A percentile compares a stretch with the other conserved stretches of the same genome.
These are phyloP conservation scores for Hydrotaea cyrtoneurina DNA, from an alignment of 2,888 invertebrate species.

Conservation along the genomic window DNA sequence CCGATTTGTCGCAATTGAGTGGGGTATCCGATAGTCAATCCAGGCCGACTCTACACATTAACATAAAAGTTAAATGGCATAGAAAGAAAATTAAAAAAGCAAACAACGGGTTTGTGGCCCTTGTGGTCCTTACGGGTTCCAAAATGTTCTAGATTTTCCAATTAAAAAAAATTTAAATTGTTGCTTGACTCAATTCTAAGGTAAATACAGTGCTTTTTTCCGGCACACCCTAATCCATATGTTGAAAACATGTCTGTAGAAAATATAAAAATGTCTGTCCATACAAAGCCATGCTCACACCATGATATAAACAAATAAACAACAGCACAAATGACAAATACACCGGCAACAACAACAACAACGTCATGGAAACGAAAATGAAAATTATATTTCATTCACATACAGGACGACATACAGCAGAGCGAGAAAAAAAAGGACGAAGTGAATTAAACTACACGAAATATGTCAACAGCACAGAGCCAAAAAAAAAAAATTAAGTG, in stretches of 20 bases:
- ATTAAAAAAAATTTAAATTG: too few species aligned
- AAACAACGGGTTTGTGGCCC: too few species aligned
- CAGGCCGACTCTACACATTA: too few species aligned
- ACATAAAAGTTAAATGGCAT: too few species aligned
- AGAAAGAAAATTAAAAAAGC: too few species aligned
- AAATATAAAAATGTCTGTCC: background rate
- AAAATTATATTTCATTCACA: constrained; percentile 34
- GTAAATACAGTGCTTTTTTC: too few species aligned
- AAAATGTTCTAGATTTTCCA: too few species aligned
- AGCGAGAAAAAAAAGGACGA: constrained; percentile 5
- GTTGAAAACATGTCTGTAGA: background rate
- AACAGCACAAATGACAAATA: background rate
- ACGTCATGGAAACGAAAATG: constrained; percentile 8
- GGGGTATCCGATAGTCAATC: too few species aligned
- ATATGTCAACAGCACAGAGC: constrained; percentile 61
- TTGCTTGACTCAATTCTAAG: too few species aligned
- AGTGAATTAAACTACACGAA: constrained; percentile 54
- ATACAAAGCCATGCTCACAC: background rate
- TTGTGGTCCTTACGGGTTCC: too few species aligned
- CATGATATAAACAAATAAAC: constrained; percentile 1
- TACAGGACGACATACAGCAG: background rate
- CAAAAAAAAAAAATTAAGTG: constrained; percentile 1
- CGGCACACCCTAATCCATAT: too few species aligned
- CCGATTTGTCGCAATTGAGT: too few species aligned
- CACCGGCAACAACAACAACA: background rate